A percentile compares a stretch with the other conserved stretches of the same genome.
These are phyloP conservation scores for Oscheius myriophilus DNA, from an alignment of 2,888 invertebrate genomes.

Conservation along the genomic window DNA sequence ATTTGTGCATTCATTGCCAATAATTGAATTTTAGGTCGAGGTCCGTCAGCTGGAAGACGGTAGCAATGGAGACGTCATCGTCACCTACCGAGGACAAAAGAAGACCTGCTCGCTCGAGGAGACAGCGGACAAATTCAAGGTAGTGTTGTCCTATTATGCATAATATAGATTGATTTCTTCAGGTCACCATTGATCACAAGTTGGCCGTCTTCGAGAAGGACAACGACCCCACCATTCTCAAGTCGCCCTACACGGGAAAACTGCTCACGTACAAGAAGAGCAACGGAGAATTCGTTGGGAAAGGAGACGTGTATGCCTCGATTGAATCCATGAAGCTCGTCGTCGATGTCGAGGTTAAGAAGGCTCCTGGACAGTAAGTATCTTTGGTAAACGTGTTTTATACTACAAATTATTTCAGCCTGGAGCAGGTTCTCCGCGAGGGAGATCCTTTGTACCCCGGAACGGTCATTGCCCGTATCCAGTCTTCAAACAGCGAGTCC, in stretches of 20 bases:
- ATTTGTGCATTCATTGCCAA: background rate
- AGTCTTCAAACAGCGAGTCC: constrained; percentile 59
- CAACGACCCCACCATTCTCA: constrained; percentile 91
- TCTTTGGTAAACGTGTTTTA: background rate
- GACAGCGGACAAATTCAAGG: constrained; percentile 78
- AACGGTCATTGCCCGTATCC: constrained; percentile 65
- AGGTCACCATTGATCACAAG: constrained; percentile 94
- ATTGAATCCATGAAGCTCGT: constrained; percentile 99
- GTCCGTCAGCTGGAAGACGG: constrained; percentile 62
- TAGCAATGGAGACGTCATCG: constrained; percentile 77
- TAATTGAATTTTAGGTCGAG: constrained; percentile 77
- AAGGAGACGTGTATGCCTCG: constrained; percentile 93
- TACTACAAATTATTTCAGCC: constrained; percentile 33
- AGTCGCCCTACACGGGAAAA: constrained; percentile 72
- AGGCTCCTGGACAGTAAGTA: constrained; percentile 54
- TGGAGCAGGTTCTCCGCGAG: constrained; percentile 59
- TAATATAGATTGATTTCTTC: background rate
- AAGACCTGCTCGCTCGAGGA: constrained; percentile 97
- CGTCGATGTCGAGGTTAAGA: constrained; percentile 87
- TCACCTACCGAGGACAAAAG: constrained; percentile 73
- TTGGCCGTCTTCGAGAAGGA: constrained; percentile 98
- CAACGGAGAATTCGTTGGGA: constrained; percentile 90
- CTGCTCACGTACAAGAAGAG: constrained; percentile 77
- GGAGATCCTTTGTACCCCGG: constrained; percentile 69
- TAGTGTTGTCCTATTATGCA: background rate